Base-by-base conservation (phyloP, 2,888 invertebrate genomes). In the Andrena bucephala region DNA sequence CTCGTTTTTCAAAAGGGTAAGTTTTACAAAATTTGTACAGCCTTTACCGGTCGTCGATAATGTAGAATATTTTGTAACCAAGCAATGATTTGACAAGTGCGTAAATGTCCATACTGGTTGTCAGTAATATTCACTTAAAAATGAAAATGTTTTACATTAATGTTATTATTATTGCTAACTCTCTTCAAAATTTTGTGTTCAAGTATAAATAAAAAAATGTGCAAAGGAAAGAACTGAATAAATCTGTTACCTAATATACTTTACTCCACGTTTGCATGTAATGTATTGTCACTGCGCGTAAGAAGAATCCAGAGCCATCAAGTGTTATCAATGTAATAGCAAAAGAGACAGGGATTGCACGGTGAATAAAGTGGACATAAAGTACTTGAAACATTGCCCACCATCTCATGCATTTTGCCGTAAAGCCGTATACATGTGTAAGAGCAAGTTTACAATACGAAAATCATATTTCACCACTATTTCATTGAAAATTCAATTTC, bases 321-420 rank as follows among this genome's bases (percentile, higher is more conserved):
- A 88, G 60, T 92, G 91, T 86, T 92, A 90, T 78, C 91, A 92
- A 81, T 91, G 92, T 72, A 87, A 84, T 54, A 92, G 90, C 69
- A 81, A 74, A 67, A 81, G 70, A 65, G 86, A 90, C 72, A 24
- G 73, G 8, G 81, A 87, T 62, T 92, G 92, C 67, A 76, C 81
- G 0, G 29, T 65, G 13, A 84, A 79, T 48, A 79, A 76, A 48
- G 86, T 85, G 8, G 85, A 90, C 71, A 57, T 60, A 0, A 88
- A 78, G 52, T 89, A 89, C 80, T 88, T 92, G 33, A 85, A 81
- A 69, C 24, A 73, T 2, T 92, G 92, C 59, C 87, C 88, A 24
- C n/a, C 62, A 2, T 79, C 87, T 13, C 84, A 90, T 36, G 77
- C 57, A 48, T 90, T 85, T 48, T 92, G 92, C 78, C 92, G 92